Percentiles rank a stretch among this genome's conserved stretches.
phyloP scores from a whole-genome alignment of 2,113 vertebrate species.

The Salvelinus alpinus region DNA sequence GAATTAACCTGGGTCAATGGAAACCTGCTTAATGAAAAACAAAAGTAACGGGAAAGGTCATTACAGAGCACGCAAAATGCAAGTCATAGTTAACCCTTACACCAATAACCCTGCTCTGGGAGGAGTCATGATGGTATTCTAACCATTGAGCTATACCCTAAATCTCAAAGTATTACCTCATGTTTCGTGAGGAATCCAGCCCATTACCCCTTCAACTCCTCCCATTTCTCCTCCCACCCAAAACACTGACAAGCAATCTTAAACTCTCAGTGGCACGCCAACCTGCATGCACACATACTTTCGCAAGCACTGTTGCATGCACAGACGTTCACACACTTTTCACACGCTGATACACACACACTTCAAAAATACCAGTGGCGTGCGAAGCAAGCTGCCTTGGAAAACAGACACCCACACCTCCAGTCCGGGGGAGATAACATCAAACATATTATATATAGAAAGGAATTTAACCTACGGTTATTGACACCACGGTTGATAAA shows the following conservation, averaged over 20 bases:
- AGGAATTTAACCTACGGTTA: no score
- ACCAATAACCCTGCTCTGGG: background rate
- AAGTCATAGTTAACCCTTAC: background rate
- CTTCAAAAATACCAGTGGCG: slow-evolving; percentile 24
- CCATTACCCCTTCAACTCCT: background rate
- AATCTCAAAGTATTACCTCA: background rate
- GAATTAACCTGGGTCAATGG: background rate
- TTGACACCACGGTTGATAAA: no score
- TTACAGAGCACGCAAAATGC: background rate
- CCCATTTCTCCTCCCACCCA: slow-evolving; percentile 6
- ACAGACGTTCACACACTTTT: slow-evolving; percentile 19
- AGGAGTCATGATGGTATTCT: slow-evolving; percentile 12
- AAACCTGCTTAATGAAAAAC: no score
- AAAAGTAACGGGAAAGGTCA: background rate
- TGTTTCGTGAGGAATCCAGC: slow-evolving; percentile 20
- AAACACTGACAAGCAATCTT: slow-evolving; percentile 3
- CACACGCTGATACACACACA: background rate
- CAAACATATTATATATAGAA: slow-evolving; percentile 2
- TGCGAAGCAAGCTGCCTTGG: slow-evolving; percentile 50
- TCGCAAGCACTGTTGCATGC: background rate
- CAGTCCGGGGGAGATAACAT: slow-evolving; percentile 39
- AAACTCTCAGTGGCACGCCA: background rate
- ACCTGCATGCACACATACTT: no score
- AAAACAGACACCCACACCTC: slow-evolving; percentile 37
- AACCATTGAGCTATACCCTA: background rate